Conservation (phyloP, 2,888 invertebrate genomes). For the Apodemia hepburni region DNA sequence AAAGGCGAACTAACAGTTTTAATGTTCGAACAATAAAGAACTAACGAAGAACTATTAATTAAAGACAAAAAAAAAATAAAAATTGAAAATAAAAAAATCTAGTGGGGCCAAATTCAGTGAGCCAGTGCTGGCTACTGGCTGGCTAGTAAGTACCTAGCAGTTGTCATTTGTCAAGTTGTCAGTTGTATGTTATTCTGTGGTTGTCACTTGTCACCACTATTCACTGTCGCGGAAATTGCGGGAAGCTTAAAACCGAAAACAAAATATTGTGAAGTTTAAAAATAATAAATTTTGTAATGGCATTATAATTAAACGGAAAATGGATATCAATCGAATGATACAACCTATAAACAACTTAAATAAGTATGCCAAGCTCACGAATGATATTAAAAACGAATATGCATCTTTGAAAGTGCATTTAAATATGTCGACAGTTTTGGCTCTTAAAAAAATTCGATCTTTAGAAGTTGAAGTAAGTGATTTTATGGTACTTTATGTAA, state of each 20-base stretch:
- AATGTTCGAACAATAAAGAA: too few species aligned
- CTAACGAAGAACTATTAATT: too few species aligned
- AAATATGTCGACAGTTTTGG: constrained; percentile 50
- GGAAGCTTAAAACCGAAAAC: not conserved
- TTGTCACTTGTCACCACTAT: too few species aligned
- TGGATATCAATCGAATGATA: constrained; percentile 50
- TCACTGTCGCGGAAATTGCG: not conserved
- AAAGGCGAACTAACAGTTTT: too few species aligned
- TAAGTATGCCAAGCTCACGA: constrained; percentile 37
- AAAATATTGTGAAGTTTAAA: not conserved
- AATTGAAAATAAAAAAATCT: too few species aligned
- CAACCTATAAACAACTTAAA: constrained; percentile 42
- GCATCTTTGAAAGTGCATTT: constrained; percentile 43
- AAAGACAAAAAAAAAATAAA: too few species aligned
- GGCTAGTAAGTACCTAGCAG: too few species aligned
- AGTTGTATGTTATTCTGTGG: too few species aligned
- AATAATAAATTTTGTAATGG: not conserved
- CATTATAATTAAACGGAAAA: constrained; percentile 20
- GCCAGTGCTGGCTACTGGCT: too few species aligned
- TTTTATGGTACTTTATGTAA: not conserved
- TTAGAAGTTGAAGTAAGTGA: constrained; percentile 56
- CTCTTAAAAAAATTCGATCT: constrained; percentile 51
- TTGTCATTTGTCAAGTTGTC: too few species aligned
- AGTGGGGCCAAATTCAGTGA: too few species aligned
- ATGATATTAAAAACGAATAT: constrained; percentile 39